These are phyloP conservation scores for Drosophila subpulchrella DNA, from an alignment of 1,140 invertebrate species.

Conservation along the genomic window DNA sequence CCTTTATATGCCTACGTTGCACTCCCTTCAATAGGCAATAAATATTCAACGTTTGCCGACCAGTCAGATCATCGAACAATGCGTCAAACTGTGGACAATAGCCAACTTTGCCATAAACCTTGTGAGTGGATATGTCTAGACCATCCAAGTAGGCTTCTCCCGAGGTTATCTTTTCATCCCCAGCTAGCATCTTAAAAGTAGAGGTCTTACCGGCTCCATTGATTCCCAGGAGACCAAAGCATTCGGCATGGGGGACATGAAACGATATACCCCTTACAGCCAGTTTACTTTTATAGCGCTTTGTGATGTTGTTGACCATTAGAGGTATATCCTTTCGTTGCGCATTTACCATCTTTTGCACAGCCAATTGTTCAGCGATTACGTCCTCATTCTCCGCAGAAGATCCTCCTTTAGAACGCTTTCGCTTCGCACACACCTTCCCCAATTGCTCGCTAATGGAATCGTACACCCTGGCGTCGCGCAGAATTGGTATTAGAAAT, in stretches of 20 bases:
- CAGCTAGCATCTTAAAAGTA: conserved; percentile 95
- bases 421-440: neutral
- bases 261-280: conserved; percentile 90
- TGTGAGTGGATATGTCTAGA: conserved; percentile 85
- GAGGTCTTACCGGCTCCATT: conserved; percentile 95
- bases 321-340: conserved; percentile 67
- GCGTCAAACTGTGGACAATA: conserved; percentile 95
- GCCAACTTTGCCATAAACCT: conserved; percentile 87
- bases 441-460: accelerated
- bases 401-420: neutral
- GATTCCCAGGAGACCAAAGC: conserved; percentile 95
- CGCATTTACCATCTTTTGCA: conserved; percentile 34
- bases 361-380: conserved; percentile 65
- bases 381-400: neutral
- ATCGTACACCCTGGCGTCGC: conserved; percentile 24
- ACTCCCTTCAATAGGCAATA: conserved; percentile 92
- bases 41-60: conserved; percentile 90
- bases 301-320: conserved; percentile 86
- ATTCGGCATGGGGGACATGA: conserved; percentile 87
- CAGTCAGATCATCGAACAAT: conserved; percentile 92
- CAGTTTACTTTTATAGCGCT: conserved; percentile 87
- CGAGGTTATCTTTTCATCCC: conserved; percentile 87
- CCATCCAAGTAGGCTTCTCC: conserved; percentile 86
- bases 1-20: conserved; percentile 82
- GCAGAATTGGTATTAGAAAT: conserved; percentile 31